Evolutionary conservation across 2,797 vertebrate genomes (phyloP).

Genomic region (Gobionotothen gibberifrons): DNA sequence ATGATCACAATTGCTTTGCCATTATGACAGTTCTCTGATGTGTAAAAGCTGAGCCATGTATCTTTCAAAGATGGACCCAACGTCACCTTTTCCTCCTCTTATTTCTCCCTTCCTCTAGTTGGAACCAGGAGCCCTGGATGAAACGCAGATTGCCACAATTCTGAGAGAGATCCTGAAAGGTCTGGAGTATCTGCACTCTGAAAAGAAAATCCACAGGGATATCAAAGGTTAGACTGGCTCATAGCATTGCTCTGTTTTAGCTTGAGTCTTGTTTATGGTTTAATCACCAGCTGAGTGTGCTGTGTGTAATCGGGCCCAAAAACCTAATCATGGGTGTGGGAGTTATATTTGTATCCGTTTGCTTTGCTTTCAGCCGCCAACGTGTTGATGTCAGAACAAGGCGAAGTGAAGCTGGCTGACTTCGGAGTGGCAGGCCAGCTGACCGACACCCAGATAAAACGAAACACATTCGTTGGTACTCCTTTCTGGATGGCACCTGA

Average conservation of each 20-base stretch:
- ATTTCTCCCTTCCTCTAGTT: conserved; percentile 78
- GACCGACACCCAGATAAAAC: conserved; percentile 98
- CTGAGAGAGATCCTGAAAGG: conserved; percentile 97
- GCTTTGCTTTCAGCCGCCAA: conserved; percentile 83
- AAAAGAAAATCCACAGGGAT: conserved; percentile 99
- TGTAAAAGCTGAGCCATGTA: neutral
- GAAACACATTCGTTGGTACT: conserved; percentile 98
- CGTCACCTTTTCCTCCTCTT: neutral
- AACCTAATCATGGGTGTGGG: neutral
- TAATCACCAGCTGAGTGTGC: conserved; percentile 10
- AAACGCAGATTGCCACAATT: conserved; percentile 97
- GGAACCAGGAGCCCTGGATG: conserved; percentile 94
- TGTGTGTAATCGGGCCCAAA: neutral
- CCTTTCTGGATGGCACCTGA: conserved; percentile 99
- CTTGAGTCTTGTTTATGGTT: neutral
- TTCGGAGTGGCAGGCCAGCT: conserved; percentile 98
- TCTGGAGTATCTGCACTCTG: conserved; percentile 97
- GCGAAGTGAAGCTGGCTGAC: conserved; percentile 97
- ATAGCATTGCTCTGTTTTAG: neutral
- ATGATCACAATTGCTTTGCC: neutral
- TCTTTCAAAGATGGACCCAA: neutral
- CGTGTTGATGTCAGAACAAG: conserved; percentile 95
- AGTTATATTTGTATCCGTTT: neutral
- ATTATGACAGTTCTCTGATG: neutral
- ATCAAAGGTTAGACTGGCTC: conserved; percentile 90